These are phyloP conservation scores for Todiramphus chloris DNA, from an alignment of 2,113 vertebrate genomes.

Conservation along the genomic window DNA sequence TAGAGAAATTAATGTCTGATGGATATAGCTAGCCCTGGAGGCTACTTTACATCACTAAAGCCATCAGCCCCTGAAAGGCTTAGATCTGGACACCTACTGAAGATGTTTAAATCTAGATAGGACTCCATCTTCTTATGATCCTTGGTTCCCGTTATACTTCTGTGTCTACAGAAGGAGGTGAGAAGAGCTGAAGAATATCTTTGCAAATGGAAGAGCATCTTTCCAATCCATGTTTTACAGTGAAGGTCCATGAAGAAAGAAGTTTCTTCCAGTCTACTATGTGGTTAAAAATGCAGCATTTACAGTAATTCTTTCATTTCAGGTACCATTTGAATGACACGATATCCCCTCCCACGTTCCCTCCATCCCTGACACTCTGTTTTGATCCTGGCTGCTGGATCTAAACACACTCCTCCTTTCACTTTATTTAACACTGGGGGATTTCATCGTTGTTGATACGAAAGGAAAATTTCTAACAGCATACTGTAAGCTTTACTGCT, in stretches of 20 bases:
- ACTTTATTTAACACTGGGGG: background rate
- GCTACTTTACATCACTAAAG: background rate
- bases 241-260: background rate
- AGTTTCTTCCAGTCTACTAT: background rate
- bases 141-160: background rate
- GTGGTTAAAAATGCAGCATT: background rate
- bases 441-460: conserved; percentile 44
- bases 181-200: background rate
- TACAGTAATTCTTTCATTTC: background rate
- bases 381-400: background rate
- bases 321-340: background rate
- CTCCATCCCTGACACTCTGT: background rate
- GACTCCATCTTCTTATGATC: background rate
- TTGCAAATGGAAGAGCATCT: background rate
- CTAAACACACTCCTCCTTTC: conserved; percentile 50
- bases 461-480: conserved; percentile 55
- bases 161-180: background rate
- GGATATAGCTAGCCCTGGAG: background rate
- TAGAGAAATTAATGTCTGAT: background rate
- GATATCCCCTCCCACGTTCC: background rate
- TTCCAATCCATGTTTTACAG: background rate
- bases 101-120: background rate
- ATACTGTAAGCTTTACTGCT: conserved; percentile 49
- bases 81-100: background rate
- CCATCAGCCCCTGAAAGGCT: background rate